Percentiles rank a stretch among this genome's conserved stretches.
These are phyloP conservation scores for Corythaeola cristata DNA, from an alignment of 2,113 vertebrate species.

Conservation along the genomic window DNA sequence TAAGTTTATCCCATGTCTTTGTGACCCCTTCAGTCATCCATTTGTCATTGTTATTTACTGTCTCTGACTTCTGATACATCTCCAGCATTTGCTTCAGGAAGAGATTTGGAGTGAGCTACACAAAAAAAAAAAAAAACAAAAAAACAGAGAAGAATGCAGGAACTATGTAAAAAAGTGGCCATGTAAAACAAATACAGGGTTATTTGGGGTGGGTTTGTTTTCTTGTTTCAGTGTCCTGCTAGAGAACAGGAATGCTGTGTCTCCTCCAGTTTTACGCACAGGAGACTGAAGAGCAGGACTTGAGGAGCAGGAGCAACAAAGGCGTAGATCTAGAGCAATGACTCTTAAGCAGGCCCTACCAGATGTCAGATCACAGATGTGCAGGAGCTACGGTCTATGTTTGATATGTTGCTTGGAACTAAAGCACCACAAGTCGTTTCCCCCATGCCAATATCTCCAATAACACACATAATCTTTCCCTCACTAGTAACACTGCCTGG, in stretches of 20 bases:
- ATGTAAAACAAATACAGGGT: neutral
- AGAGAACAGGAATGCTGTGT: neutral
- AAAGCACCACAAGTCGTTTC: neutral
- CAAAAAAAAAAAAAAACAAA: neutral
- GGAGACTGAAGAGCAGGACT: neutral
- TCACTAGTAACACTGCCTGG: neutral
- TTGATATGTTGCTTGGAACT: neutral
- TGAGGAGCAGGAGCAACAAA: neutral
- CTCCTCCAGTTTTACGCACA: neutral
- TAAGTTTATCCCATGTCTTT: slow-evolving; percentile 77
- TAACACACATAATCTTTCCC: neutral
- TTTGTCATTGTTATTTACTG: slow-evolving; percentile 62
- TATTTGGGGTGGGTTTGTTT: neutral
- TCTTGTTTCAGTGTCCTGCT: neutral
- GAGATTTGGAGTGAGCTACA: slow-evolving; percentile 70
- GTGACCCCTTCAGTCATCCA: slow-evolving; percentile 66
- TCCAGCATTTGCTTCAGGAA: slow-evolving; percentile 84
- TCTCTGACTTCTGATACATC: slow-evolving; percentile 67
- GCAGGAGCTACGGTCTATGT: neutral
- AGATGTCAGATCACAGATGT: neutral
- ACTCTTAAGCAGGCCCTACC: neutral
- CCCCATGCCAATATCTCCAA: neutral
- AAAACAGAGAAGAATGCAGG: neutral
- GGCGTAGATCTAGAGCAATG: neutral
- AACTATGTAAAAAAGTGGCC: neutral